Evolutionary conservation across 1,140 invertebrate species (phyloP).

Genomic region (Oreohelix idahoensis): DNA sequence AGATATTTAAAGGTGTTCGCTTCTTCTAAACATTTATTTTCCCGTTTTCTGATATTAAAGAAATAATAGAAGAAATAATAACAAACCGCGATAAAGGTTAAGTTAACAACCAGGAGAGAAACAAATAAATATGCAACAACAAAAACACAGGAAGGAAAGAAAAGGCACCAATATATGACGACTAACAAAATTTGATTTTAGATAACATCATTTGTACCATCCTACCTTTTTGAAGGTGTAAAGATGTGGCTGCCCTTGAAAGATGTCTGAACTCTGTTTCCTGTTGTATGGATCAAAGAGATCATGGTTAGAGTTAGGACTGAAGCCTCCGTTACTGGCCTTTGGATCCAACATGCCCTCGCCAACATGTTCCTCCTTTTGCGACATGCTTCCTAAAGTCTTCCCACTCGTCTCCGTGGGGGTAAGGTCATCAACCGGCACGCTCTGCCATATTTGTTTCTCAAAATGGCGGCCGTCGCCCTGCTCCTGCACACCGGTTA

Average conservation of each 20-base stretch:
- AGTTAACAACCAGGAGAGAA: too few species aligned
- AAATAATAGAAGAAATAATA: too few species aligned
- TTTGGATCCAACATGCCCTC: neutral
- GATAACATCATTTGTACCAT: too few species aligned
- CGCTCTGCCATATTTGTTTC: slow-evolving; percentile 53
- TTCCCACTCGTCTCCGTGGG: slow-evolving; percentile 42
- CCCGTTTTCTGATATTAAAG: too few species aligned
- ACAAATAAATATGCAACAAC: too few species aligned
- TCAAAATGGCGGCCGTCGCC: slow-evolving; percentile 47
- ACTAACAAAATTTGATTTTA: neutral
- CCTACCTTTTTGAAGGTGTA: slow-evolving; percentile 53
- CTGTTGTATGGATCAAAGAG: slow-evolving; percentile 43
- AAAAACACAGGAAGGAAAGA: neutral
- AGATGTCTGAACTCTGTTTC: slow-evolving; percentile 44
- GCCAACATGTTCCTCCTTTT: neutral
- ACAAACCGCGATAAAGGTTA: too few species aligned
- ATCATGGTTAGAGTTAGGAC: slow-evolving; percentile 32
- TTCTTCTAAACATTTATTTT: too few species aligned
- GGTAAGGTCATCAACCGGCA: slow-evolving; percentile 47
- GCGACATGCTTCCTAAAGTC: slow-evolving; percentile 22
- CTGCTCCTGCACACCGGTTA: slow-evolving; percentile 48
- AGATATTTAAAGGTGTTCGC: too few species aligned
- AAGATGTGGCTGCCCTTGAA: slow-evolving; percentile 45
- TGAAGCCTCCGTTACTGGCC: slow-evolving; percentile 9
- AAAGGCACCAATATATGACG: neutral